Conservation (phyloP, 2,888 invertebrate genomes). For the Marronus borbonicus region DNA sequence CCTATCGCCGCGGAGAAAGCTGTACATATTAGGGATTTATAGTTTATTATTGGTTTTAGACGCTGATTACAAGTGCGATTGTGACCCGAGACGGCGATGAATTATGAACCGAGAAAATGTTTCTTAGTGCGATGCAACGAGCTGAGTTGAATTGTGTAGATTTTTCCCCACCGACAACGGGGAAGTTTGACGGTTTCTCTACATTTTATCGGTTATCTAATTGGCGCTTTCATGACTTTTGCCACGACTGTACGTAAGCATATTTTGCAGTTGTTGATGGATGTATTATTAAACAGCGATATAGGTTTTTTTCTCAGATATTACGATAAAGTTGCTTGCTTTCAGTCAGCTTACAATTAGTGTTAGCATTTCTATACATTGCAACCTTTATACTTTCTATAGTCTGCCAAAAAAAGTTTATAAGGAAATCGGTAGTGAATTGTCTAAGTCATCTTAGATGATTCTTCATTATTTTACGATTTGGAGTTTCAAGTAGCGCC, state of each 20-base stretch:
- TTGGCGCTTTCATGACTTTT: constrained; percentile 43
- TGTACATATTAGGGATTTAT: constrained; percentile 67
- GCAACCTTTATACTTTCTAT: not conserved
- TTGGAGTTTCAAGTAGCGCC: too few relatives aligned
- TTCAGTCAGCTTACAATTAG: constrained; percentile 1
- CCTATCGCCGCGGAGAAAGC: constrained; percentile 62
- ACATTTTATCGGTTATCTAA: constrained; percentile 40
- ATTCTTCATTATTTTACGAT: too few relatives aligned
- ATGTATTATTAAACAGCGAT: constrained; percentile 34
- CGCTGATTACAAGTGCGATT: constrained; percentile 62
- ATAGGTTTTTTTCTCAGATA: constrained; percentile 21
- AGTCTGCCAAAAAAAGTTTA: too few relatives aligned
- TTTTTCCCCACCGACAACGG: constrained; percentile 36
- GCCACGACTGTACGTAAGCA: constrained; percentile 11
- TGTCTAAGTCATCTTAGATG: too few relatives aligned
- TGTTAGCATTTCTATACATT: not conserved
- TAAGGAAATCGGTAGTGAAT: too few relatives aligned
- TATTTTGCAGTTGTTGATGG: constrained; percentile 15
- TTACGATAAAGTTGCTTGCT: constrained; percentile 24
- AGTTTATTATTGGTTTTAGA: constrained; percentile 65
- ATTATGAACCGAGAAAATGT: constrained; percentile 57
- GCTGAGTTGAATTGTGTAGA: constrained; percentile 13
- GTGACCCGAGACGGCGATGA: constrained; percentile 57
- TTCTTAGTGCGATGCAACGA: constrained; percentile 51
- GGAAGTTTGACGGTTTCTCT: constrained; percentile 38